These are phyloP conservation scores for Camponotus fellah DNA, from an alignment of 2,888 invertebrate species.

Conservation along the genomic window DNA sequence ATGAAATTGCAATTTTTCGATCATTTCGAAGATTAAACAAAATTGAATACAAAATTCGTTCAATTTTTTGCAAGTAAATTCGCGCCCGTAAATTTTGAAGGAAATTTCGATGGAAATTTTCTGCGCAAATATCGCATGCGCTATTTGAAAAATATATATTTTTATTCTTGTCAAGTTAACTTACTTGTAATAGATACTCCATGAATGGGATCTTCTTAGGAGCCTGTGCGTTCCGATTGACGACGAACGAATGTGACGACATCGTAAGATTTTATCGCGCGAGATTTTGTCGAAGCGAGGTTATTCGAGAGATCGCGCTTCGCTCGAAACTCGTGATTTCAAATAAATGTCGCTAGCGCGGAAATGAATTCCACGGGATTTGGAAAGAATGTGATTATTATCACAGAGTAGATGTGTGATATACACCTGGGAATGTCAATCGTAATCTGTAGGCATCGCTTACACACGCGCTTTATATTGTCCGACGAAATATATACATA, in stretches of 20 bases:
- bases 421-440: no score
- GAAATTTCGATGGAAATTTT: background rate
- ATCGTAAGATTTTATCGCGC: background rate
- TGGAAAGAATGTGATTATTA: background rate
- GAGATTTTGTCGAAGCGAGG: background rate
- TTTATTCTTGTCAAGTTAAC: background rate
- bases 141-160: background rate
- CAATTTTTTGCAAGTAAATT: background rate
- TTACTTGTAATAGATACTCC: background rate
- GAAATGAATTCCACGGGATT: background rate
- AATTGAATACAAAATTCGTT: background rate
- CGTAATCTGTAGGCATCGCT: no score
- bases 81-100: background rate
- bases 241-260: background rate
- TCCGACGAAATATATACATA: no score
- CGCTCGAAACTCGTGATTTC: background rate
- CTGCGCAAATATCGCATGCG: background rate
- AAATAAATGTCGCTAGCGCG: background rate
- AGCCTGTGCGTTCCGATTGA: fast-evolving
- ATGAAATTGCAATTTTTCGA: background rate
- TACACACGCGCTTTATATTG: no score
- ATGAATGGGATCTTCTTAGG: background rate
- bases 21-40: background rate
- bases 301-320: background rate
- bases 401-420: no score